These are phyloP conservation scores for Paralichthys olivaceus DNA, from an alignment of 2,113 vertebrate genomes.

Conservation along the genomic window DNA sequence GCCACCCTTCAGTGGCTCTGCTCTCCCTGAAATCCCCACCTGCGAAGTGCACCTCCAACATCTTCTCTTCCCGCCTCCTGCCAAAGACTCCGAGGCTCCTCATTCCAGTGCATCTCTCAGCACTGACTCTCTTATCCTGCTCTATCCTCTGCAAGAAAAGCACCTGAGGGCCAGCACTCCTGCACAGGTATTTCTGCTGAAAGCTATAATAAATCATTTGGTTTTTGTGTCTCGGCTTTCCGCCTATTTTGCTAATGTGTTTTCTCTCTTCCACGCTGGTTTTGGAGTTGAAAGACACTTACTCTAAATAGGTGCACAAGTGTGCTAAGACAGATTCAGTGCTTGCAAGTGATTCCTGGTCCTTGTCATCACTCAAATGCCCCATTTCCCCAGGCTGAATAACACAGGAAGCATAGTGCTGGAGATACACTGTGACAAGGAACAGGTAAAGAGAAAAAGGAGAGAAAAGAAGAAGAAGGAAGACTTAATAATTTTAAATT, in stretches of 20 bases:
- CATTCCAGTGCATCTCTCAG: slow-evolving; percentile 77
- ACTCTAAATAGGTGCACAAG: slow-evolving; percentile 56
- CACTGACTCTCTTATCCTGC: slow-evolving; percentile 60
- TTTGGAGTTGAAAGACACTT: slow-evolving; percentile 67
- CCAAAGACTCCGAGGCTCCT: slow-evolving; percentile 54
- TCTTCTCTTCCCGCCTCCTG: slow-evolving; percentile 34
- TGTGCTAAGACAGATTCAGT: slow-evolving; percentile 48
- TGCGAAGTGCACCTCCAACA: slow-evolving; percentile 37
- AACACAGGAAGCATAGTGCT: slow-evolving; percentile 52
- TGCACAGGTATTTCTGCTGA: slow-evolving; percentile 77
- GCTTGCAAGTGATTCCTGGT: slow-evolving; percentile 57
- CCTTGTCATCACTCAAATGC: slow-evolving; percentile 77
- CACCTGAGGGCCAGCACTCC: slow-evolving; percentile 70
- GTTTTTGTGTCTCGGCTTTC: slow-evolving; percentile 72
- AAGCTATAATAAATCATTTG: slow-evolving; percentile 82
- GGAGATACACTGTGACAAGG: slow-evolving; percentile 39
- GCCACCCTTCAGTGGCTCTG: slow-evolving; percentile 8
- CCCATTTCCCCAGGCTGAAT: slow-evolving; percentile 70
- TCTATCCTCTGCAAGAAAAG: slow-evolving; percentile 61
- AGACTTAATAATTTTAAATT: slow-evolving; percentile 12
- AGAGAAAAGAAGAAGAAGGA: slow-evolving; percentile 13
- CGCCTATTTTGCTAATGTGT: slow-evolving; percentile 75
- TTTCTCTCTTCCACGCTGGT: slow-evolving; percentile 61
- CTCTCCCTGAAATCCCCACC: slow-evolving; percentile 51
- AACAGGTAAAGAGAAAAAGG: slow-evolving; percentile 40